Evolutionary conservation across 2,797 vertebrate species (phyloP).

Genomic region (Chlorospingus flavigularis): DNA sequence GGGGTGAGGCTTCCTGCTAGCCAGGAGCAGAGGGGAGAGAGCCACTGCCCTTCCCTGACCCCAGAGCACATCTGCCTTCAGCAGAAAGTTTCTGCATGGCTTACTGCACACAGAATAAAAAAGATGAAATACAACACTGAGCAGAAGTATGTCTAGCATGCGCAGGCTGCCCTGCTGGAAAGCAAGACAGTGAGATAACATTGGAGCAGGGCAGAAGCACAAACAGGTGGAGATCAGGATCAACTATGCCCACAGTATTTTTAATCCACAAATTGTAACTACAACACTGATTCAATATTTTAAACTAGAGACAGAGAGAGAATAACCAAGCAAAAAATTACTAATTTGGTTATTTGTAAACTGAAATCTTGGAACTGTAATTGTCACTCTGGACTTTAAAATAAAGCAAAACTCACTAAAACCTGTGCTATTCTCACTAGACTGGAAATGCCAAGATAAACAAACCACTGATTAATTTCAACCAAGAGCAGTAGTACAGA

Average conservation of each 20-base stretch:
- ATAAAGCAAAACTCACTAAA: neutral
- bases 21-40: accelerated
- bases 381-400: neutral
- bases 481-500: neutral
- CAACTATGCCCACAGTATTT: neutral
- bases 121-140: neutral
- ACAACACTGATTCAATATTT: neutral
- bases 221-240: neutral
- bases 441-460: neutral
- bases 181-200: accelerated
- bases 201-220: neutral
- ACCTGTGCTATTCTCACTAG: neutral
- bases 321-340: neutral
- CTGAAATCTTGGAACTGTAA: neutral
- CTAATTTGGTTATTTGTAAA: neutral
- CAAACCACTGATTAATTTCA: neutral
- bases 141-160: neutral
- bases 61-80: accelerated
- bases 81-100: neutral
- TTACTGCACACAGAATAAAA: neutral
- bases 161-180: neutral
- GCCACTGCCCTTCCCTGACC: neutral
- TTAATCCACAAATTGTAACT: neutral
- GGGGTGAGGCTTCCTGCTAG: neutral
- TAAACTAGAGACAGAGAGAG: neutral